phyloP scores from a whole-genome alignment of 2,888 invertebrate species.

The Aleiodes testaceus region DNA sequence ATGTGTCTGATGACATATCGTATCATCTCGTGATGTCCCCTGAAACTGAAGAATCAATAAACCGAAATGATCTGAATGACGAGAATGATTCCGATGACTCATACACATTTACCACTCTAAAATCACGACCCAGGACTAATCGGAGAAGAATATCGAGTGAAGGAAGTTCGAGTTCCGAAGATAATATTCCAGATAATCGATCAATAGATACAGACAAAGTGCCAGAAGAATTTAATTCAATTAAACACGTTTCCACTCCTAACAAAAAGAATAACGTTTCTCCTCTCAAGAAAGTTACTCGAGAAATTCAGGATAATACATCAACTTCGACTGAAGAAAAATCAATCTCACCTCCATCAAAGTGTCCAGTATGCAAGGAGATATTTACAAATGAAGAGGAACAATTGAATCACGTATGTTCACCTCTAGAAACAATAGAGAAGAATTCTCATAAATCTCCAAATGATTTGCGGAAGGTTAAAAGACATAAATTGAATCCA shows the following conservation, averaged over 20 bases:
- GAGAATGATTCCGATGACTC: not conserved
- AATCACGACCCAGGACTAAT: not conserved
- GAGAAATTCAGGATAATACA: not conserved
- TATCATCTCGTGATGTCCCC: not conserved
- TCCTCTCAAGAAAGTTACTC: too few species aligned
- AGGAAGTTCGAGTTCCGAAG: not conserved
- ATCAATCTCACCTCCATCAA: too few species aligned
- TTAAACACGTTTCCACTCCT: too few species aligned
- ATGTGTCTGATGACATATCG: not conserved
- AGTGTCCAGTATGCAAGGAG: not conserved
- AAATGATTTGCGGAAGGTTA: constrained; percentile 23
- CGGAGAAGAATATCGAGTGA: not conserved
- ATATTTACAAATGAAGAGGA: not conserved
- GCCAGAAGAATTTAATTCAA: not conserved
- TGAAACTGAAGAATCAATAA: not conserved
- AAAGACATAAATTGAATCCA: constrained; percentile 1
- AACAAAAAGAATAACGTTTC: not conserved
- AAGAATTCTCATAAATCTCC: constrained; percentile 23
- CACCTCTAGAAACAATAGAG: not conserved
- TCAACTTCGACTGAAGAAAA: not conserved
- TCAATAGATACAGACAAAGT: not conserved
- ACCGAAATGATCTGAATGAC: not conserved
- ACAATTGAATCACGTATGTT: constrained; percentile 6
- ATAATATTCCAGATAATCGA: not conserved
- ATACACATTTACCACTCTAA: not conserved